phyloP scores from a whole-genome alignment of 2,797 vertebrate species.

The Tapirus indicus region DNA sequence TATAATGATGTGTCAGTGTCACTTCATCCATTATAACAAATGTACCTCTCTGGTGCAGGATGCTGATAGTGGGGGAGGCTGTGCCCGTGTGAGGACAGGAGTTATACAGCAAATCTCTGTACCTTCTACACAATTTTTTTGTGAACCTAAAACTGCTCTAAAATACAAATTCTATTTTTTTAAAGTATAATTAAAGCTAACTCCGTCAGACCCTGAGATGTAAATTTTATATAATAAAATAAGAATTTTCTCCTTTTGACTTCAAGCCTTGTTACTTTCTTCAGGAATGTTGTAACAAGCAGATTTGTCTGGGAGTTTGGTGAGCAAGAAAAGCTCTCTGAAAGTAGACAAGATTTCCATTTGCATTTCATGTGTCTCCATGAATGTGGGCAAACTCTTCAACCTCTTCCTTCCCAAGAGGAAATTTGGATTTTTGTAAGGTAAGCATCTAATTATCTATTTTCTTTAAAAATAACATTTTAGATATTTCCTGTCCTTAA shows the following conservation, averaged over 20 bases:
- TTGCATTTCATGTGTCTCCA: neutral
- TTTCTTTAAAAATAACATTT: constrained; percentile 44
- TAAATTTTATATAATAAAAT: constrained; percentile 10
- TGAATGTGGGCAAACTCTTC: neutral
- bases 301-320: neutral
- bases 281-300: neutral
- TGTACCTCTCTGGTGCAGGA: accelerated
- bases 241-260: neutral
- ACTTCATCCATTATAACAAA: neutral
- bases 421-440: neutral
- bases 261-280: neutral
- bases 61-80: accelerated
- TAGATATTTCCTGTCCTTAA: neutral
- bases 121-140: neutral
- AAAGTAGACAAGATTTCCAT: neutral
- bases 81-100: neutral
- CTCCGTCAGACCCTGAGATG: neutral
- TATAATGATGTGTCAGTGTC: neutral
- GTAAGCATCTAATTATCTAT: neutral
- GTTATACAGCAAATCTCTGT: neutral
- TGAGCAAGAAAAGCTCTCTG: neutral
- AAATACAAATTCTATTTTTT: neutral
- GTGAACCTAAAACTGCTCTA: neutral
- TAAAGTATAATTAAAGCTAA: neutral
- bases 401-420: neutral